Conservation (phyloP, 2,797 vertebrate species). For the Sebastes goodei region DNA sequence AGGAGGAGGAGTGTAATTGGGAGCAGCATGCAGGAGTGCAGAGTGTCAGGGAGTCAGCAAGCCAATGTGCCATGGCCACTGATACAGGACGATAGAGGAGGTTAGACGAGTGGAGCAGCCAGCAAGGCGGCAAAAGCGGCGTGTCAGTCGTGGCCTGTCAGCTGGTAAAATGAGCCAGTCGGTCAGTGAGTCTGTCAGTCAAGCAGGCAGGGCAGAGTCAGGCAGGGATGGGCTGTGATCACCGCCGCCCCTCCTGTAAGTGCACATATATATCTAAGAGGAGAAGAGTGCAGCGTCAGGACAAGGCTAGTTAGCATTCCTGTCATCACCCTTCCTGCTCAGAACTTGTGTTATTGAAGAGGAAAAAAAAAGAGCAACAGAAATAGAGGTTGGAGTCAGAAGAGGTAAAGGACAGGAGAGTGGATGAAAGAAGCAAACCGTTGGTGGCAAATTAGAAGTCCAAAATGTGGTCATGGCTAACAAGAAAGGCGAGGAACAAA, state of each 20-base stretch:
- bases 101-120: slow-evolving; percentile 17
- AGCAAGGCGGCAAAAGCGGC: slow-evolving; percentile 6
- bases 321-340: slow-evolving; percentile 48
- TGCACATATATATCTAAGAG: slow-evolving; percentile 49
- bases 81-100: slow-evolving; percentile 15
- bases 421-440: background rate
- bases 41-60: slow-evolving; percentile 35
- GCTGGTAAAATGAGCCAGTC: slow-evolving; percentile 29
- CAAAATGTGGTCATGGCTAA: background rate
- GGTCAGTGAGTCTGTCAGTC: slow-evolving; percentile 44
- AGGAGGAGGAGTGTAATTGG: slow-evolving; percentile 39
- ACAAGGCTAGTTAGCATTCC: slow-evolving; percentile 72
- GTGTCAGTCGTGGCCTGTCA: slow-evolving; percentile 26
- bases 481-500: slow-evolving; percentile 18
- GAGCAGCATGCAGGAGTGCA: slow-evolving; percentile 30
- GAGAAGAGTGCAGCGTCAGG: slow-evolving; percentile 62
- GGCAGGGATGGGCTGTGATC: slow-evolving; percentile 6
- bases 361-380: background rate
- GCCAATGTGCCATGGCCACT: background rate
- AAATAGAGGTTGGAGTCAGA: slow-evolving; percentile 4
- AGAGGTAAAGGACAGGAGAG: slow-evolving; percentile 24
- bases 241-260: slow-evolving; percentile 25
- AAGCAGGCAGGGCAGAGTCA: background rate
- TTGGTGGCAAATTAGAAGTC: background rate
- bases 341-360: slow-evolving; percentile 40